Evolutionary conservation across 1,140 invertebrate species (phyloP).

Genomic region (Zelostemma sp.): DNA sequence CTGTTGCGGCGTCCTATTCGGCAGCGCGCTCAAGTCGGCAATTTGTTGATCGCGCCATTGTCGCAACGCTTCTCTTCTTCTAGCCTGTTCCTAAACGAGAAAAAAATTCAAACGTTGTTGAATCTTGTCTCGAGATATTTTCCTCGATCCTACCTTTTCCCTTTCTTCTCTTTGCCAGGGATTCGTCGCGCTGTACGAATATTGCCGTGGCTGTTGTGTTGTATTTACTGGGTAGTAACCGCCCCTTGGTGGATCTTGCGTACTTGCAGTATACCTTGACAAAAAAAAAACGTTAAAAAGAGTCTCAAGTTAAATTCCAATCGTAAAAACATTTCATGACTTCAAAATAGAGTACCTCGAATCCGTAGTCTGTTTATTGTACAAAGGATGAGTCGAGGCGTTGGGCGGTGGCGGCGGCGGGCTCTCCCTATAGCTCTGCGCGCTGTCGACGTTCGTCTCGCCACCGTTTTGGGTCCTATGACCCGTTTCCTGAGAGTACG

Average conservation of each 20-base stretch:
- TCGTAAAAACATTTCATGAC: too few relatives aligned
- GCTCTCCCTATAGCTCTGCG: slow-evolving; percentile 66
- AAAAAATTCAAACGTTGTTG: background rate
- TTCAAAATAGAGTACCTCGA: too few relatives aligned
- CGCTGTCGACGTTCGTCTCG: slow-evolving; percentile 43
- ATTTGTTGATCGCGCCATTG: slow-evolving; percentile 89
- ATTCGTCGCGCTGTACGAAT: slow-evolving; percentile 75
- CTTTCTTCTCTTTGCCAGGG: slow-evolving; percentile 92
- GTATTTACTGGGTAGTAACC: slow-evolving; percentile 75
- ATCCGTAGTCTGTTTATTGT: slow-evolving; percentile 66
- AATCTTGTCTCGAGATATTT: background rate
- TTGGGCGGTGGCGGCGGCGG: slow-evolving; percentile 81
- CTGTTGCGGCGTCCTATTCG: slow-evolving; percentile 81
- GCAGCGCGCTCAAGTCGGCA: slow-evolving; percentile 77
- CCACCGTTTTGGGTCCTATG: slow-evolving; percentile 51
- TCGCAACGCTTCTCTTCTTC: slow-evolving; percentile 77
- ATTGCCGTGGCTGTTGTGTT: slow-evolving; percentile 66
- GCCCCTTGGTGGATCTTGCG: slow-evolving; percentile 81
- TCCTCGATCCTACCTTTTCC: slow-evolving; percentile 74
- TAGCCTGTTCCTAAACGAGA: slow-evolving; percentile 74
- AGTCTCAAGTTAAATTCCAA: background rate
- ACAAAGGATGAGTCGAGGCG: slow-evolving; percentile 80
- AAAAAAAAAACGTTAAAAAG: background rate
- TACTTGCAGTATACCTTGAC: slow-evolving; percentile 75
- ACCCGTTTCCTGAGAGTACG: slow-evolving; percentile 48